Evolutionary conservation across 1,140 invertebrate genomes (phyloP).

Genomic region (Drosophila ohnishii): DNA sequence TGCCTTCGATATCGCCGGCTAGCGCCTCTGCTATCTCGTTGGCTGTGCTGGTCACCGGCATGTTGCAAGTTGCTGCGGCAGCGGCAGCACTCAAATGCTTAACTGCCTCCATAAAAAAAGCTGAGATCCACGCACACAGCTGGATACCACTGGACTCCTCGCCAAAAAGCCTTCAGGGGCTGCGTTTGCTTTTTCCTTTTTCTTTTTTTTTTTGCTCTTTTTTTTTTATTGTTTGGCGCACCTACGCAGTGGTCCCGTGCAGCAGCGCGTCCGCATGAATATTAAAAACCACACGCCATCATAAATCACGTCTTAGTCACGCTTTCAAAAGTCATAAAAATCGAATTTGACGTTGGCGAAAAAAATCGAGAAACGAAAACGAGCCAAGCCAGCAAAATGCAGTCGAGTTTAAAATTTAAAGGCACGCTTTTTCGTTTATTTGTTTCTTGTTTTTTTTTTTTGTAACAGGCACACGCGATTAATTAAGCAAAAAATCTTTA

Average conservation of each 20-base stretch:
- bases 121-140: conserved; percentile 73
- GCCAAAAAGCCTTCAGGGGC: conserved; percentile 29
- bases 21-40: conserved; percentile 24
- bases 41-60: conserved; percentile 29
- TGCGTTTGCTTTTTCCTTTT: conserved; percentile 48
- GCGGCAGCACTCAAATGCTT: conserved; percentile 76
- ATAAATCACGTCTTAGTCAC: conserved; percentile 83
- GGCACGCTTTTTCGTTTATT: conserved; percentile 47
- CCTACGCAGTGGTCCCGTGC: conserved; percentile 69
- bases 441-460: conserved; percentile 8
- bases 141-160: conserved; percentile 64
- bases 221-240: conserved; percentile 81
- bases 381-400: conserved; percentile 28
- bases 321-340: conserved; percentile 83
- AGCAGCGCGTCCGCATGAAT: conserved; percentile 78
- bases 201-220: conserved; percentile 18
- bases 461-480: conserved; percentile 36
- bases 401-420: conserved; percentile 39
- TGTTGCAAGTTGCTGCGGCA: conserved; percentile 39
- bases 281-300: conserved; percentile 83
- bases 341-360: conserved; percentile 78
- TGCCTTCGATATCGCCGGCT: conserved; percentile 20
- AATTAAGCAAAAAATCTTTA: conserved; percentile 13
- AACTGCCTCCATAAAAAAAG: conserved; percentile 73
- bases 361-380: conserved; percentile 41